phyloP scores from a whole-genome alignment of 2,797 vertebrate genomes.

The Okamejei kenojei region DNA sequence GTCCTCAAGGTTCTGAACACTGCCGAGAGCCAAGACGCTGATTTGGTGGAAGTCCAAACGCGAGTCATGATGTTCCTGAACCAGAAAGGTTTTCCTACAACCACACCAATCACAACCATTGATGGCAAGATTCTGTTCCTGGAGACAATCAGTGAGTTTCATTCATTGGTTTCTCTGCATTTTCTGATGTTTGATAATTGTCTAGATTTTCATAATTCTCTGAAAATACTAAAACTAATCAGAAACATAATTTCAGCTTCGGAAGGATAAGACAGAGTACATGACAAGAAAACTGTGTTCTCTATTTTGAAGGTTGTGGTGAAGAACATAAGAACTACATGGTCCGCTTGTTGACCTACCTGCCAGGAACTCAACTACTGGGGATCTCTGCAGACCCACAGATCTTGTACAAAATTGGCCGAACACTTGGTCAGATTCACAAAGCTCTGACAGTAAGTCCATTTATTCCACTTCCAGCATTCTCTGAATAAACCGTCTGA shows the following conservation, averaged over 20 bases:
- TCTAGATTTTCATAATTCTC: not conserved
- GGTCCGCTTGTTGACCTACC: constrained; percentile 79
- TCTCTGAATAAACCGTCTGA: not conserved
- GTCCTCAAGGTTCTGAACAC: constrained; percentile 81
- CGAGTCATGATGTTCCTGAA: constrained; percentile 65
- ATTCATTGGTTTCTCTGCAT: not conserved
- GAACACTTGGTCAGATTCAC: constrained; percentile 71
- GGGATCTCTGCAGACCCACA: constrained; percentile 54
- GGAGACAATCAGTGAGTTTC: constrained; percentile 65
- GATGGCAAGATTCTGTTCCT: constrained; percentile 61
- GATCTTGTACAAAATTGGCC: constrained; percentile 71
- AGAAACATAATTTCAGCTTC: no score
- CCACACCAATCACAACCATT: constrained; percentile 53
- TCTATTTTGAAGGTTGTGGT: constrained; percentile 43
- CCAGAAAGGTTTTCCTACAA: constrained; percentile 67
- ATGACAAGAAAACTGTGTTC: not conserved
- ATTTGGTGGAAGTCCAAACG: constrained; percentile 68
- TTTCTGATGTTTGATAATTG: not conserved
- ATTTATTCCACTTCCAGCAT: not conserved
- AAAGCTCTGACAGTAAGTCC: constrained; percentile 52
- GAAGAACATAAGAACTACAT: constrained; percentile 60
- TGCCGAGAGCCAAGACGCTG: constrained; percentile 57
- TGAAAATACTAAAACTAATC: not conserved
- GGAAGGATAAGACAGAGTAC: not conserved
- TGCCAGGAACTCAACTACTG: constrained; percentile 69